These are phyloP conservation scores for Dolichallabes microphthalmus DNA, from an alignment of 2,113 vertebrate species.

Conservation along the genomic window DNA sequence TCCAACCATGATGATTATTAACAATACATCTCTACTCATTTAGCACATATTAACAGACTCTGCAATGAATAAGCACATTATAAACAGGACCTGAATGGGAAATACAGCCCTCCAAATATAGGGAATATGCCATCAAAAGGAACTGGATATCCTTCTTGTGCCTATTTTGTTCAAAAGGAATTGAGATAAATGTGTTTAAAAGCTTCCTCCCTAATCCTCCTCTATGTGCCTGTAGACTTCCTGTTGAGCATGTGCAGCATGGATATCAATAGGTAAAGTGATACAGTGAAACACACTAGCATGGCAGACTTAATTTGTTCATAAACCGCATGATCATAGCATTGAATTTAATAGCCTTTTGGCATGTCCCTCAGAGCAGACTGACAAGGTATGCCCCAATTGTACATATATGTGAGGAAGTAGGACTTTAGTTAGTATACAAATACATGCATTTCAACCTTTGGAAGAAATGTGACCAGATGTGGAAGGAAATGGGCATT, in stretches of 20 bases:
- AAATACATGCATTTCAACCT: constrained; percentile 11
- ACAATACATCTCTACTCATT: background rate
- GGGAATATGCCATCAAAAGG: constrained; percentile 12
- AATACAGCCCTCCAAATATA: constrained; percentile 43
- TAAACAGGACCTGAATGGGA: background rate
- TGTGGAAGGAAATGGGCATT: constrained; percentile 18
- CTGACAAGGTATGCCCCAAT: background rate
- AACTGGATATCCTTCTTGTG: constrained; percentile 40
- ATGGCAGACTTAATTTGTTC: background rate
- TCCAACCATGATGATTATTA: background rate
- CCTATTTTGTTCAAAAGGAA: constrained; percentile 14
- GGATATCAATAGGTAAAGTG: constrained; percentile 32
- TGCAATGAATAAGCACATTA: constrained; percentile 8
- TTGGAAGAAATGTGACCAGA: background rate
- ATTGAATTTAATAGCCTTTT: background rate
- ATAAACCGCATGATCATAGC: constrained; percentile 12
- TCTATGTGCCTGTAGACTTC: constrained; percentile 8
- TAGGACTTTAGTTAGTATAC: constrained; percentile 49
- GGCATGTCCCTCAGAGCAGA: background rate
- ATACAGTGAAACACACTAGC: constrained; percentile 21
- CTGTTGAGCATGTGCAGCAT: constrained; percentile 10
- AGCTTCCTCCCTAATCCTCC: constrained; percentile 10
- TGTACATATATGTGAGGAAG: background rate
- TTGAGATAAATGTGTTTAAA: background rate
- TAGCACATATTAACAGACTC: constrained; percentile 24